These are phyloP conservation scores for Probosciger aterrimus DNA, from an alignment of 2,113 vertebrate genomes.

Conservation along the genomic window DNA sequence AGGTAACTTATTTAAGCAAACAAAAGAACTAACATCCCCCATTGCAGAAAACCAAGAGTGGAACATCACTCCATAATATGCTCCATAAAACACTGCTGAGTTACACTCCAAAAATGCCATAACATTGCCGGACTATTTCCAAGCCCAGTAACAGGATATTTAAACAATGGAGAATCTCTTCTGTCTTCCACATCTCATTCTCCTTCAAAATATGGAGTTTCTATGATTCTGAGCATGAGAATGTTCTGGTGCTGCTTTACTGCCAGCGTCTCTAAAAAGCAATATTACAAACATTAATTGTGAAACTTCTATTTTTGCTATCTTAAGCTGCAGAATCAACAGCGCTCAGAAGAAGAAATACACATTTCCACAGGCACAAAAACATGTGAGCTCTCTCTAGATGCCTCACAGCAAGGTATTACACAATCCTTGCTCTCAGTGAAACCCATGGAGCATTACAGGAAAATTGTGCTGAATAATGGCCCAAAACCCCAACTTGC, in stretches of 20 bases:
- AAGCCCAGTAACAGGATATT: background rate
- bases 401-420: background rate
- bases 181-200: background rate
- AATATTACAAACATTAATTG: background rate
- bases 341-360: background rate
- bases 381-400: rapidly evolving
- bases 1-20: background rate
- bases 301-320: background rate
- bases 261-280: background rate
- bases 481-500: background rate
- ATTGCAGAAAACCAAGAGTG: background rate
- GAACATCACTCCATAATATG: background rate
- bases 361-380: background rate
- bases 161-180: background rate
- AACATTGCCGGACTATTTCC: background rate
- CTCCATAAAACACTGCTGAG: background rate
- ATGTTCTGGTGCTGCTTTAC: background rate
- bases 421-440: background rate
- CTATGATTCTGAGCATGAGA: background rate
- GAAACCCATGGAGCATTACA: background rate
- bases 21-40: background rate
- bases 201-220: background rate
- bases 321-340: background rate
- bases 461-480: background rate
- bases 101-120: background rate